phyloP scores from a whole-genome alignment of 2,888 invertebrate genomes.

The Diaphora mendica region DNA sequence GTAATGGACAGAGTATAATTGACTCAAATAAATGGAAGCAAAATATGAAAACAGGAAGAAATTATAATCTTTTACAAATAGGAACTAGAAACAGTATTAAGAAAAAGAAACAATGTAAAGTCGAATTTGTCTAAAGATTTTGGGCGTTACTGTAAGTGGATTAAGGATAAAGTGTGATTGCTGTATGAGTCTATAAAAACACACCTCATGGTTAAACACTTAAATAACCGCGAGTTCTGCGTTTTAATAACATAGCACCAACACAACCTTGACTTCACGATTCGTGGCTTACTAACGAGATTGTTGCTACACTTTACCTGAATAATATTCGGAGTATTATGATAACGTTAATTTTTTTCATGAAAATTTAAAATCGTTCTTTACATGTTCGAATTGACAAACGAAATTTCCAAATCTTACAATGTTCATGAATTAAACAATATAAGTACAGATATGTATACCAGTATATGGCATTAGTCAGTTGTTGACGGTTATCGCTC shows the following conservation, averaged over 20 bases:
- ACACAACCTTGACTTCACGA: slow-evolving; percentile 60
- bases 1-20: no score
- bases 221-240: slow-evolving; percentile 53
- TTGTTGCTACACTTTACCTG: slow-evolving; percentile 51
- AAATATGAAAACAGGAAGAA: background rate
- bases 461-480: slow-evolving; percentile 53
- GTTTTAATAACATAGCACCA: slow-evolving; percentile 57
- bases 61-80: background rate
- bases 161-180: background rate
- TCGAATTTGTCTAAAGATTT: background rate
- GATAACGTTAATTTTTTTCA: slow-evolving; percentile 23
- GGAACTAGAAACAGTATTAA: background rate
- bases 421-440: background rate
- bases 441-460: slow-evolving; percentile 20
- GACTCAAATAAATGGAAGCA: background rate
- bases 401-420: background rate
- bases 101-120: background rate
- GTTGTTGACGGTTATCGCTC: slow-evolving; percentile 68
- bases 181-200: slow-evolving; percentile 45
- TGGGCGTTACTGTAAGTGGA: background rate
- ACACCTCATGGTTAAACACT: slow-evolving; percentile 52
- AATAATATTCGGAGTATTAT: slow-evolving; percentile 46
- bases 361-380: background rate
- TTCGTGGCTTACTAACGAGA: slow-evolving; percentile 61
- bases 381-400: background rate